Evolutionary conservation across 2,113 vertebrate genomes (phyloP), one percentile per base, ranked within the genome.

Genomic region (Esox niger): DNA sequence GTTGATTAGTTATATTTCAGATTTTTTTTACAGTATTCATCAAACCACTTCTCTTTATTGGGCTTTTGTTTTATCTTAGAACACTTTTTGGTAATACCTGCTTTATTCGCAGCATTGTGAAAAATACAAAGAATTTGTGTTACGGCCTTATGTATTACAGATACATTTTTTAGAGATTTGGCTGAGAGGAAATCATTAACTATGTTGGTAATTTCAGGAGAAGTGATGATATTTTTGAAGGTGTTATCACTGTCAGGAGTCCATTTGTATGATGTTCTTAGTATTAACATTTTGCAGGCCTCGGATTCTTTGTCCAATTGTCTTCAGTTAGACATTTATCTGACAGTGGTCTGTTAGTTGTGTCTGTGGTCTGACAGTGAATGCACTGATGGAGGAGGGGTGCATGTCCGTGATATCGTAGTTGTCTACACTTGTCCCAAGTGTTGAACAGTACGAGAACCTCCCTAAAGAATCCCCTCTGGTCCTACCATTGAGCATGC

Each of bases 311-410:
- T 25, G 17, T 56, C 6, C 21, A 11, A 25, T 2, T 56, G 23
- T 25, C 21, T 56, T 56, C 21, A 56, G 54, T 10, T 11, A 29
- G 2, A 57, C 55, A 57, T 57, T 29, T 23, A 57, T 57, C 26
- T 57, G 55, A 27, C 26, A 11, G 55, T 57, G 55, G n/a, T 57
- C 55, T 57, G 23, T 11, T 2, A 57, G 13, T 25, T 7, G 55
- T 25, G 55, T 26, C 31, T 69, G 54, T 38, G 29, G 35, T 49
- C 72, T 55, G 52, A 65, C 43, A 70, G 62, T 70, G 67, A 70
- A 70, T 65, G 62, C 38, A 56, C 68, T 70, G 33, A 67, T 58
- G 27, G 31, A 21, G 38, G 69, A 61, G 69, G 64, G 67, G 55
- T 69, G 55, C 35, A 60, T 65, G 55, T 66, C 43, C 25, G 62